These are phyloP conservation scores for Clarias platycephalus DNA, from an alignment of 2,797 vertebrate species.

Conservation along the genomic window DNA sequence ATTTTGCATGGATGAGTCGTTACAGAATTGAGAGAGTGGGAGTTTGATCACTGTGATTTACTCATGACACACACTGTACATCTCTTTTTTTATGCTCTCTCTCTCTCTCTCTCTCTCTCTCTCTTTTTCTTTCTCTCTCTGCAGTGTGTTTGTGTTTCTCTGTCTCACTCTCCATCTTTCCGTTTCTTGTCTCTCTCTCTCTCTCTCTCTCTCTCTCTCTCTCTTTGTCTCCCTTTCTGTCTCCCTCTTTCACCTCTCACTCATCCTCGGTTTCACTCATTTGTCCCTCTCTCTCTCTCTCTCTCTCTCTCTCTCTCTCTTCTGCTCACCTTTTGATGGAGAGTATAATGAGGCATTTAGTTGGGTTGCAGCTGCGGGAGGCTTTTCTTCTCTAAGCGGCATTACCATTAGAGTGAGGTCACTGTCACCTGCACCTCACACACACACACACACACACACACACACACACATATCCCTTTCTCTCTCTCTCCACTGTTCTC, in stretches of 20 bases:
- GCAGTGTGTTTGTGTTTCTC: too few relatives aligned
- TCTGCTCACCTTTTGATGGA: slow-evolving; percentile 67
- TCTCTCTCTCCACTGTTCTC: background rate
- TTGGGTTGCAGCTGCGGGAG: slow-evolving; percentile 71
- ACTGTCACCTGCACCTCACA: slow-evolving; percentile 52
- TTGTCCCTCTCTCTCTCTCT: background rate
- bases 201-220: background rate
- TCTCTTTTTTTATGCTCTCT: background rate
- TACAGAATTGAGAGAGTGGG: slow-evolving; percentile 13
- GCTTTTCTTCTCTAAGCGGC: slow-evolving; percentile 44
- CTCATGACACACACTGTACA: slow-evolving; percentile 58
- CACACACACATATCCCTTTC: background rate
- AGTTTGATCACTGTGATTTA: slow-evolving; percentile 71
- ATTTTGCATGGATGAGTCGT: background rate
- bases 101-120: background rate
- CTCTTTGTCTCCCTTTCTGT: background rate
- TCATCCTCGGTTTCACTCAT: too few relatives aligned
- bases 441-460: slow-evolving; percentile 35
- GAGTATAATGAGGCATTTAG: slow-evolving; percentile 73
- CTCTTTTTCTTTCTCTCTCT: background rate
- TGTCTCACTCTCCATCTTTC: background rate
- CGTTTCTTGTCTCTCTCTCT: background rate
- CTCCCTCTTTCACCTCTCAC: background rate
- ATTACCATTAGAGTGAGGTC: slow-evolving; percentile 51
- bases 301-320: slow-evolving; percentile 35